These are phyloP conservation scores for Leucopternis melanops DNA, from an alignment of 2,113 vertebrate genomes.

Conservation along the genomic window DNA sequence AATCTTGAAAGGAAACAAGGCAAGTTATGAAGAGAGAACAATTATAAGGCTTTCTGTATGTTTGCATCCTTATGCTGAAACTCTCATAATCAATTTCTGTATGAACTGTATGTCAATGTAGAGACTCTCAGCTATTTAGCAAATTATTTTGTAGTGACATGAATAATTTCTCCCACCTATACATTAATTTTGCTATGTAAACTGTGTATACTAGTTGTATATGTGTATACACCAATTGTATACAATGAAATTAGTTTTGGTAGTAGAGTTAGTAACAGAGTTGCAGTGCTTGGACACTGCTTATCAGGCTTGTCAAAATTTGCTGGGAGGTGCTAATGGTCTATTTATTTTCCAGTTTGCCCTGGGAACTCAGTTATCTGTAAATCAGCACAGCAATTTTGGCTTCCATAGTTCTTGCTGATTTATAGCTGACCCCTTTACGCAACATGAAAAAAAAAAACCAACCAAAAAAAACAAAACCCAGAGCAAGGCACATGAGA, in stretches of 20 bases:
- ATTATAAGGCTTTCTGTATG: neutral
- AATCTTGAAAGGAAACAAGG: neutral
- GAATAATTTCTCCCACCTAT: neutral
- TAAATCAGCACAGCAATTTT: conserved; percentile 12
- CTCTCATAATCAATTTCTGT: neutral
- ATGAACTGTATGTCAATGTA: neutral
- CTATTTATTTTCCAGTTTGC: neutral
- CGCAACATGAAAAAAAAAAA: neutral
- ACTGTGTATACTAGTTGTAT: neutral
- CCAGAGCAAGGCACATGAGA: neutral
- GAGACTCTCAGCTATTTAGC: neutral
- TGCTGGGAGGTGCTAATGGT: neutral
- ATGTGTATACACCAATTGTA: neutral
- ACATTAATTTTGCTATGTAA: neutral
- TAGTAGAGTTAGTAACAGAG: neutral
- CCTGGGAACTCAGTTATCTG: neutral
- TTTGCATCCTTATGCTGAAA: neutral
- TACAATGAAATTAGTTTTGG: neutral
- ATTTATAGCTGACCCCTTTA: conserved; percentile 20
- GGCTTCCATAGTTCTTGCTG: neutral
- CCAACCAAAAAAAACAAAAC: neutral
- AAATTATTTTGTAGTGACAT: neutral
- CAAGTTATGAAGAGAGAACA: neutral
- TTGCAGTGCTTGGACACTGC: neutral
- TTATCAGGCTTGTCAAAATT: neutral